These are phyloP conservation scores for Xiphophorus birchmanni DNA, from an alignment of 2,797 vertebrate species.

Conservation along the genomic window DNA sequence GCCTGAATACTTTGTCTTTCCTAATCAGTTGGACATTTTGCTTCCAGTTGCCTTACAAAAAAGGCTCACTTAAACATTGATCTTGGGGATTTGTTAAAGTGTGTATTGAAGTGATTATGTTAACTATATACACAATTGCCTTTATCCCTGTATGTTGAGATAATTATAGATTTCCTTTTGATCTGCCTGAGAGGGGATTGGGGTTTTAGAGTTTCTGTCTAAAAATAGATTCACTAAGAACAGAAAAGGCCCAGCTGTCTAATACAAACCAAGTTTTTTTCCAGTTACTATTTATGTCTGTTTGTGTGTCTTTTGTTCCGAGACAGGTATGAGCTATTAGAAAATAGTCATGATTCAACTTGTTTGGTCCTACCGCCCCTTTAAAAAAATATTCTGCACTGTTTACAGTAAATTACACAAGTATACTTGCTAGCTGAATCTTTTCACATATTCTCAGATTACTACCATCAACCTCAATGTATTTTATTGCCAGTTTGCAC, in stretches of 20 bases:
- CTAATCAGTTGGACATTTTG: slow-evolving; percentile 11
- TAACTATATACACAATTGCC: slow-evolving; percentile 33
- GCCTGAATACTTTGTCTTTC: slow-evolving; percentile 18
- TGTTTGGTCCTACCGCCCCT: slow-evolving; percentile 31
- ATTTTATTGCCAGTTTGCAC: not conserved
- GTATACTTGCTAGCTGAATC: not conserved
- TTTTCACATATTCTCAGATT: not conserved
- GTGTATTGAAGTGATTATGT: slow-evolving; percentile 19
- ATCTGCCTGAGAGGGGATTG: slow-evolving; percentile 28
- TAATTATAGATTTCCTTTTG: slow-evolving; percentile 43
- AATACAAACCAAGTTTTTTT: slow-evolving; percentile 45
- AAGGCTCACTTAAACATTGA: slow-evolving; percentile 15
- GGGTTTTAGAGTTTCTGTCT: slow-evolving; percentile 40
- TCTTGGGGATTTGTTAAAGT: slow-evolving; percentile 10
- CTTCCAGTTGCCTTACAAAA: not conserved
- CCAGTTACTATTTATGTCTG: slow-evolving; percentile 55
- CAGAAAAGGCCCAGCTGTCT: slow-evolving; percentile 31
- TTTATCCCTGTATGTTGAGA: slow-evolving; percentile 45
- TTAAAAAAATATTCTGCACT: not conserved
- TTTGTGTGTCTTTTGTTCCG: slow-evolving; percentile 40
- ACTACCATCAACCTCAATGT: not conserved
- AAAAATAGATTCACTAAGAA: slow-evolving; percentile 58
- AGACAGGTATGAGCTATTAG: slow-evolving; percentile 60
- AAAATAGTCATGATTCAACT: slow-evolving; percentile 62
- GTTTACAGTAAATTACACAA: not conserved